Evolutionary conservation across 2,113 vertebrate genomes (phyloP).

Genomic region (Hippocampus abdominalis): DNA sequence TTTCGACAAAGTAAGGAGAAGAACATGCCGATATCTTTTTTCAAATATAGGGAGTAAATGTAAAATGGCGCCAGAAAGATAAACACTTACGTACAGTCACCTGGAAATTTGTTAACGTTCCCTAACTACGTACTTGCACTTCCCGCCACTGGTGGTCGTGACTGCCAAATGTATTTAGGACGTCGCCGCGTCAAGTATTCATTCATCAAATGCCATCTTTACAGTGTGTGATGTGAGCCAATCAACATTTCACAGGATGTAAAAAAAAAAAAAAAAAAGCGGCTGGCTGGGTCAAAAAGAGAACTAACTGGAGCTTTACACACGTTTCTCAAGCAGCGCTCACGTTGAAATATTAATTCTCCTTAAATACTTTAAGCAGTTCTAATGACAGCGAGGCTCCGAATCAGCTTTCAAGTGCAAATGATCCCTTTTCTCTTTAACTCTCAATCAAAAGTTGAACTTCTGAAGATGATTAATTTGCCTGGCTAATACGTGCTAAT

Average conservation of each 20-base stretch:
- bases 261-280: slow-evolving; percentile 57
- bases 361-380: slow-evolving; percentile 73
- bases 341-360: slow-evolving; percentile 75
- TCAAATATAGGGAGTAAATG: background rate
- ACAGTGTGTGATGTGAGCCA: slow-evolving; percentile 77
- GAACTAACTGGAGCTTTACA: slow-evolving; percentile 53
- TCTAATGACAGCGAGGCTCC: slow-evolving; percentile 70
- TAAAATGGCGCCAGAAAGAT: background rate
- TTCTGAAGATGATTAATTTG: slow-evolving; percentile 62
- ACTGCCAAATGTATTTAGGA: slow-evolving; percentile 78
- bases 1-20: too few species aligned
- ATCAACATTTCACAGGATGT: slow-evolving; percentile 80
- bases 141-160: slow-evolving; percentile 35
- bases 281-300: slow-evolving; percentile 72
- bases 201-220: slow-evolving; percentile 78
- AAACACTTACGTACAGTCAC: background rate
- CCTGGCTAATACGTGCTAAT: slow-evolving; percentile 49
- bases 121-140: background rate
- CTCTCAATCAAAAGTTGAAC: slow-evolving; percentile 58
- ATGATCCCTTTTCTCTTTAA: slow-evolving; percentile 52
- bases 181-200: slow-evolving; percentile 76
- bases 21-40: too few species aligned
- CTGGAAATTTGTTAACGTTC: background rate
- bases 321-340: slow-evolving; percentile 62
- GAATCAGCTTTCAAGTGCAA: slow-evolving; percentile 75